Evolutionary conservation across 2,888 invertebrate genomes (phyloP), one percentile per base, ranked within the genome.

Genomic region (Trissoscelio sp.): DNA sequence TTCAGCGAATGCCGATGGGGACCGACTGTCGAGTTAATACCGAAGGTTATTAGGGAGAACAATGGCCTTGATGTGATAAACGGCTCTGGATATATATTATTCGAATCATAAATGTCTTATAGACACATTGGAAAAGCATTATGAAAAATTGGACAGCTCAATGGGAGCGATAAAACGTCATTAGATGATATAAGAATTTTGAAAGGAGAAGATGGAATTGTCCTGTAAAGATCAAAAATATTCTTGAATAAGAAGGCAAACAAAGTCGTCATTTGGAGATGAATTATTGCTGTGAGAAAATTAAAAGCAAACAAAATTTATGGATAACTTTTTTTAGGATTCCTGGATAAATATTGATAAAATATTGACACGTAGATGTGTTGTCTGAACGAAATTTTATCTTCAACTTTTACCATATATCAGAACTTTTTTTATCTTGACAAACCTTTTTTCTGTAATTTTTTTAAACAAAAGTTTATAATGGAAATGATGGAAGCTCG

Each of bases 1-100:
- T 64, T 57, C 72, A 53, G 28, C 72, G 28, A 44, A 53, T 67
- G 20, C 34, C 46, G 66, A 51, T 22, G 62, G 20, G 6, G 39
- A 51, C 51, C 14, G 31, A 58, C 60, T n/a, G 18, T 20, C 34
- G 46, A 44, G 34, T 69, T 69, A 57, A 57, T 67, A 22, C 69
- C 69, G 3, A 46, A 60, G 16, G 44, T 60, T 58, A 70, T 58
- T 70, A 51, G 51, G 64, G 9, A 16, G 37, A 51, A 37, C 48
- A 51, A 22, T 51, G 18, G 16, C 20, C 1, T 14, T 14, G 11
- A 31, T 34, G 34, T 64, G 48, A 64, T 34, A 34, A 64, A 64
- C 48, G 46, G 12, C 12, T 4, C 48, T 9, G 12, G 7, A 60
- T 60, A 44, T 60, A 44, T 60, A 44, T 60, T 60, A 58, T 58